phyloP scores from a whole-genome alignment of 2,113 vertebrate species.

The Macquaria ambigua region DNA sequence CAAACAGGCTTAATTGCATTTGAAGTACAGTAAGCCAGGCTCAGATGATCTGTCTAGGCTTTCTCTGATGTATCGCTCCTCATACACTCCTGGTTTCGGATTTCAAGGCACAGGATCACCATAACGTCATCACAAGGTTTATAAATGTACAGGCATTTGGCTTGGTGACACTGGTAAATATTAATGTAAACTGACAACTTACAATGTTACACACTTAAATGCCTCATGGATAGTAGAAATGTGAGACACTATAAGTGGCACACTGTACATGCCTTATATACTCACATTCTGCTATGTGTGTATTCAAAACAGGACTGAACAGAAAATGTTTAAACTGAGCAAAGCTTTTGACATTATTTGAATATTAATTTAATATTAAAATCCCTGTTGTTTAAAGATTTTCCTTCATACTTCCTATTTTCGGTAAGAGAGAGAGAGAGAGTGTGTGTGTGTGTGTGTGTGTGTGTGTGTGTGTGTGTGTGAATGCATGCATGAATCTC shows the following conservation, averaged over 20 bases:
- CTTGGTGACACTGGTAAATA: neutral
- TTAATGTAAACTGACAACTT: neutral
- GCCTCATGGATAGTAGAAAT: neutral
- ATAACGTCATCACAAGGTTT: neutral
- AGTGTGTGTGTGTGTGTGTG: too few relatives aligned
- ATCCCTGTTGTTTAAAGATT: neutral
- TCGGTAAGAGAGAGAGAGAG: too few relatives aligned
- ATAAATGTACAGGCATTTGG: neutral
- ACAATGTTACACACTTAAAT: neutral
- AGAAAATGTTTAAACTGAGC: neutral
- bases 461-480: too few relatives aligned
- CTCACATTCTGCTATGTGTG: neutral
- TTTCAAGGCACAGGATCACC: neutral
- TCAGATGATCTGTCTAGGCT: slow-evolving; percentile 5
- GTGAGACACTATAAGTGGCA: neutral
- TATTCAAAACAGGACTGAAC: neutral
- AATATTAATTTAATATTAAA: neutral
- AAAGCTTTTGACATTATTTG: neutral
- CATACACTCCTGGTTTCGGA: neutral
- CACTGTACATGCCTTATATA: neutral
- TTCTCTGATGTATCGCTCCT: neutral
- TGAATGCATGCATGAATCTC: neutral
- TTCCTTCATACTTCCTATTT: neutral
- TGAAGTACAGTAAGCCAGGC: slow-evolving; percentile 38
- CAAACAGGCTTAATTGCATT: slow-evolving; percentile 60